Conservation (phyloP, 2,113 vertebrate genomes). For the rabbit (Oryctolagus cuniculus) region mOryCun1.1 NC_091445.1:55053001-55053500, state of each 20-base stretch:
- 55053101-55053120: background rate
- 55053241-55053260: constrained; percentile 59
- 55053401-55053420: constrained; percentile 59
- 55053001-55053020: background rate
- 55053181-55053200: background rate
- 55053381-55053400: constrained; percentile 59
- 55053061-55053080: background rate
- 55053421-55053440: constrained; percentile 52
- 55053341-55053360: constrained; percentile 40
- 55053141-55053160: background rate
- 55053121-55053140: background rate
- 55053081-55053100: background rate
- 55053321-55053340: constrained; percentile 6
- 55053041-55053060: background rate
- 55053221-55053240: constrained; percentile 12
- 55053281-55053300: background rate
- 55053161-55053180: background rate
- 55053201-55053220: background rate
- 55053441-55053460: constrained; percentile 59
- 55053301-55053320: background rate
- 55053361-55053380: constrained; percentile 47
- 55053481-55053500: constrained; percentile 36
- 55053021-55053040: background rate
- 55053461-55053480: constrained; percentile 48
- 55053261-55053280: constrained; percentile 28